A percentile compares a stretch with the other conserved stretches of the same genome.
These are phyloP conservation scores for Orientallactaga sibirica DNA, from an alignment of 2,797 vertebrate species.

Conservation along the genomic window DNA sequence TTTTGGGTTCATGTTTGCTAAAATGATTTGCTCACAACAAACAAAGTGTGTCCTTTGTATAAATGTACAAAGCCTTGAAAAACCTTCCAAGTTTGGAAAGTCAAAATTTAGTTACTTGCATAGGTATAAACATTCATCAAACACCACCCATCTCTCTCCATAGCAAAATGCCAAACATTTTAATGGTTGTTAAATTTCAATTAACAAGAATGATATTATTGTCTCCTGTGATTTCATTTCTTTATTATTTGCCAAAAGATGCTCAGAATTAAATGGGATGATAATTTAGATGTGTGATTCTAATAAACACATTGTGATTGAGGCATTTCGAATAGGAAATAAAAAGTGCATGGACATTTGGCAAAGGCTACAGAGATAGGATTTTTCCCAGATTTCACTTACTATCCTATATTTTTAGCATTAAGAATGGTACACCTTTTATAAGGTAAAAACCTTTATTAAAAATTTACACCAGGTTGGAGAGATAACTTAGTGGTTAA, in stretches of 20 bases:
- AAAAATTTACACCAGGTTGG: no score
- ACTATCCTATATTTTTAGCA: background rate
- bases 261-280: slow-evolving; percentile 58
- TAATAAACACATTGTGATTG: slow-evolving; percentile 61
- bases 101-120: slow-evolving; percentile 68
- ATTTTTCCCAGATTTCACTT: background rate
- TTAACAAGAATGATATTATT: slow-evolving; percentile 66
- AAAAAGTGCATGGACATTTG: background rate
- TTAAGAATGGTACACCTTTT: no score
- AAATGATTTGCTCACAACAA: slow-evolving; percentile 75
- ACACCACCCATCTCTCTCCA: slow-evolving; percentile 66
- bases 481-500: no score
- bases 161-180: slow-evolving; percentile 61
- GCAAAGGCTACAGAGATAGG: background rate
- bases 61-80: slow-evolving; percentile 68
- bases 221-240: slow-evolving; percentile 57
- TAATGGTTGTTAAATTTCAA: slow-evolving; percentile 66
- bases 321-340: background rate
- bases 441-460: no score
- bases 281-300: slow-evolving; percentile 65
- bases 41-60: slow-evolving; percentile 74
- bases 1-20: slow-evolving; percentile 75
- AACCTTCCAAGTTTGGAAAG: slow-evolving; percentile 68
- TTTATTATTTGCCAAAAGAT: slow-evolving; percentile 71
- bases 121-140: slow-evolving; percentile 72